These are phyloP conservation scores for Theonella swinhoei DNA, from an alignment of 37 sponge, comb jelly and placozoan genomes.

Conservation along the genomic window DNA sequence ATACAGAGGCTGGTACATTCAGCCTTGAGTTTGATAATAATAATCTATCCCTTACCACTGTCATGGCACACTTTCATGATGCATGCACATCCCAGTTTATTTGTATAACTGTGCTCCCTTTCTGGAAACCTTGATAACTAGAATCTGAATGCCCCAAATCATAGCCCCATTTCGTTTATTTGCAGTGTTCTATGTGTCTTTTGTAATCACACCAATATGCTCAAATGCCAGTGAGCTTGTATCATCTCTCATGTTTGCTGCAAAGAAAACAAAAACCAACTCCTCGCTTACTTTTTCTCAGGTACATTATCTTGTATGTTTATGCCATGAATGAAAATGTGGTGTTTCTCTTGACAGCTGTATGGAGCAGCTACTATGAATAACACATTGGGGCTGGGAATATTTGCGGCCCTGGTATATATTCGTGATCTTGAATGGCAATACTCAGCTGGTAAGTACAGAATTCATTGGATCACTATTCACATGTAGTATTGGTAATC, in stretches of 20 bases:
- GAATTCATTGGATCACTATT: neutral
- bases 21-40: too few relatives aligned
- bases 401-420: constrained; percentile 85
- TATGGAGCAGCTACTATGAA: constrained; percentile 98
- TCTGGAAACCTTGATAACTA: too few relatives aligned
- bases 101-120: too few relatives aligned
- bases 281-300: constrained; percentile 90
- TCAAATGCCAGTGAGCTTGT: constrained; percentile 95
- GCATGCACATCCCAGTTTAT: too few relatives aligned
- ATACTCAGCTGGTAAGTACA: constrained; percentile 82
- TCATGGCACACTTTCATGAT: too few relatives aligned
- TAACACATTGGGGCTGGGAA: constrained; percentile 89
- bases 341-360: constrained; percentile 44
- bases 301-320: constrained; percentile 43
- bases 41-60: too few relatives aligned
- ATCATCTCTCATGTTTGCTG: constrained; percentile 92
- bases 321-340: neutral
- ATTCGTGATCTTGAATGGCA: constrained; percentile 80
- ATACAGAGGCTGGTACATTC: neutral
- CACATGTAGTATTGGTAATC: neutral
- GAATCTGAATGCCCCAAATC: too few relatives aligned
- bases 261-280: constrained; percentile 78
- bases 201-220: constrained; percentile 90
- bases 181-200: constrained; percentile 89
- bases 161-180: neutral